Evolutionary conservation across 1,140 invertebrate genomes (phyloP), one percentile per base, ranked within the genome.

Genomic region (Zaprionus ghesquierei): DNA sequence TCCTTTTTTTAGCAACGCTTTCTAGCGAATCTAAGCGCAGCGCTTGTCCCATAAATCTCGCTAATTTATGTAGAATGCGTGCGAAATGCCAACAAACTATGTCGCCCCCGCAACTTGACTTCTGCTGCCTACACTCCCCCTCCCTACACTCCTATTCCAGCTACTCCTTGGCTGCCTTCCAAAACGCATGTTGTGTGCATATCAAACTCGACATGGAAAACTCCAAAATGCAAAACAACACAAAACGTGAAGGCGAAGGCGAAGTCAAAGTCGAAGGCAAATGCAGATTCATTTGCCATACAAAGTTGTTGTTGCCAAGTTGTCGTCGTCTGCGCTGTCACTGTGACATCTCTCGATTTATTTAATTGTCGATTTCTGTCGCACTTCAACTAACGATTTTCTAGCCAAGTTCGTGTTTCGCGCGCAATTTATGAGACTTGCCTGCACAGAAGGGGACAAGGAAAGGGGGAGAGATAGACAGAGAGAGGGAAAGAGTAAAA

Each of bases 51-150:
- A 89, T 87, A 87, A 87, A 87, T 87, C 82, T 87, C 65, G 49
- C 44, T 82, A 74, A 89, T 87, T 87, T 87, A 87, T 87, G 84
- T 82, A 53, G 65, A 84, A 89, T 87, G 82, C 82, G 82, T 89
- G 82, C 84, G 51, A 87, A 87, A 87, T 87, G 84, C 84, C 65
- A 87, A 87, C 82, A 86, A 86, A 87, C 84, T 71, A 89, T 79
- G 58, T 76, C 74, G 22, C 33, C 65, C 20, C 33, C 44, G 33
- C 41, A 25, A 35, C 61, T 20, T 23, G 55, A 38, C 22, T 63
- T 25, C 60, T 54, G 9, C 44, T 2, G 2, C n/a, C 69, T 50
- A 1, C 13, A 0, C 33, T 53, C 50, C 38, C 58, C 68, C 18
- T 46, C 22, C 10, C 6, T 15, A 9, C 54, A 53, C 58, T 55